phyloP scores from a whole-genome alignment of 1,140 invertebrate genomes.

The Contarinia nasturtii region DNA sequence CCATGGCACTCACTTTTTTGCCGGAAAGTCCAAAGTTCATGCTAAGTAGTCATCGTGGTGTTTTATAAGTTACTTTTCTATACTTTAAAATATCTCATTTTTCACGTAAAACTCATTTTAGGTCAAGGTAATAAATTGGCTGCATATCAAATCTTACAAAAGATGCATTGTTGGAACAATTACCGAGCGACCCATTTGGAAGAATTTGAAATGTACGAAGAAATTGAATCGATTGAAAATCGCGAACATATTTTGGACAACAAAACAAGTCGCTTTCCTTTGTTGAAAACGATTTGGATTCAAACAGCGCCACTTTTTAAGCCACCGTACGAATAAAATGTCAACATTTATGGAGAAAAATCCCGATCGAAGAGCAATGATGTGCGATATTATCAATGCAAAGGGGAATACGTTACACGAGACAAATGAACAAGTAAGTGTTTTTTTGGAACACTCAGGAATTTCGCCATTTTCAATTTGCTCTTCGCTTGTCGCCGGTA shows the following conservation, averaged over 20 bases:
- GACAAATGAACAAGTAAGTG: no score
- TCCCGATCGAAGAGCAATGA: slow-evolving; percentile 3
- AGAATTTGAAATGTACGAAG: neutral
- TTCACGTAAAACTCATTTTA: no score
- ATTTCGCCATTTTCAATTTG: no score
- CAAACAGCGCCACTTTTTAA: slow-evolving; percentile 16
- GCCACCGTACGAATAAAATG: slow-evolving; percentile 19
- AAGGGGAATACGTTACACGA: neutral
- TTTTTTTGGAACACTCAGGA: no score
- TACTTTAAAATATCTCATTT: no score
- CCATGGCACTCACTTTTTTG: slow-evolving; percentile 33
- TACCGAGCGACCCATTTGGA: slow-evolving; percentile 14
- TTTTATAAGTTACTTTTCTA: no score
- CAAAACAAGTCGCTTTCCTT: neutral
- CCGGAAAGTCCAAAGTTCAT: slow-evolving; percentile 56
- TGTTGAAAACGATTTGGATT: slow-evolving; percentile 19
- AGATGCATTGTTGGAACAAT: slow-evolving; percentile 18
- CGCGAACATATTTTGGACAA: neutral
- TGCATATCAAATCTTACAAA: slow-evolving; percentile 29
- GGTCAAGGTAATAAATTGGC: slow-evolving; percentile 29
- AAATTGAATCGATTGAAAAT: neutral
- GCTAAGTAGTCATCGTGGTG: no score
- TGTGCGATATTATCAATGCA: slow-evolving; percentile 10
- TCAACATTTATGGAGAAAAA: slow-evolving; percentile 12
- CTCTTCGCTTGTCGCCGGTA: no score